Conservation (phyloP, 2,113 vertebrate genomes). For the Aspiorhynchus laticeps region DNA sequence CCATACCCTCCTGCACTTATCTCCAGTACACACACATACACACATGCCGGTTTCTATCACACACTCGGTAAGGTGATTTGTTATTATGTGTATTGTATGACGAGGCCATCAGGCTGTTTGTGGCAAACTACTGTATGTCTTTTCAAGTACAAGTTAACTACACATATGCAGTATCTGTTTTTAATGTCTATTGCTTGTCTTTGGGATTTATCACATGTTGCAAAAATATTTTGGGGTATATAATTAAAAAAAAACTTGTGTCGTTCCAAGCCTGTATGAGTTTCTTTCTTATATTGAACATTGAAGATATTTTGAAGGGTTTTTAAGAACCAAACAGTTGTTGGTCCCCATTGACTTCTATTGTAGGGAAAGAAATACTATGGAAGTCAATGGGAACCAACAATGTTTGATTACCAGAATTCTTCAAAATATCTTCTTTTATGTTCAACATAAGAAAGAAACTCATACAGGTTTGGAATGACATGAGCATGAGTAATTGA, state of each 20-base stretch:
- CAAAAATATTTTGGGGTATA: not conserved
- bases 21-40: conserved; percentile 33
- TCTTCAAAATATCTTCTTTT: no score
- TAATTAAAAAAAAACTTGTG: not conserved
- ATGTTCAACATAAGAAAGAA: no score
- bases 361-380: no score
- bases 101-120: not conserved
- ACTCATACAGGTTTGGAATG: no score
- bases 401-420: no score
- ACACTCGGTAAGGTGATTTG: conserved; percentile 7
- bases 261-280: no score
- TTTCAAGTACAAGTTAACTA: not conserved
- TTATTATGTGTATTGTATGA: conserved; percentile 12
- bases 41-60: conserved; percentile 16
- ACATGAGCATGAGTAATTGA: no score
- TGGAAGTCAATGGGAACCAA: no score
- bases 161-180: not conserved
- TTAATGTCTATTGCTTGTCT: not conserved
- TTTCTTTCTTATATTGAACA: no score
- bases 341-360: no score
- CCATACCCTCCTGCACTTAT: conserved; percentile 47
- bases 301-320: no score
- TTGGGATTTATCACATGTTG: not conserved
- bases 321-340: no score
- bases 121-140: not conserved